phyloP scores from a whole-genome alignment of 1,140 invertebrate genomes.

The Cephus cinctus region DNA sequence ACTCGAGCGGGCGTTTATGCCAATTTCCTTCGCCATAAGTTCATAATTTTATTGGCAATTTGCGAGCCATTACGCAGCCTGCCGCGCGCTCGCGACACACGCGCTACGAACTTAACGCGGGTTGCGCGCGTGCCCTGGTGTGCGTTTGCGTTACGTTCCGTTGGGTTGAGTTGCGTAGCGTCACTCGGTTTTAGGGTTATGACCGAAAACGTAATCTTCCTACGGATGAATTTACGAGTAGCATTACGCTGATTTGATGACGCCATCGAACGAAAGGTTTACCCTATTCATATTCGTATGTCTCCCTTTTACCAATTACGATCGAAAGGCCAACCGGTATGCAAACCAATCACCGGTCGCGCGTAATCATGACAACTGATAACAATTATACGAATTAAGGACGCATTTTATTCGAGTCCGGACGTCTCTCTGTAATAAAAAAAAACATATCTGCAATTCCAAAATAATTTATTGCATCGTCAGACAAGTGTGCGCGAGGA shows the following conservation, averaged over 20 bases:
- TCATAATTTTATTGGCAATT: conserved; percentile 55
- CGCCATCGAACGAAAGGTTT: no score
- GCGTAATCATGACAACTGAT: no score
- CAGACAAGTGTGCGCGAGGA: no score
- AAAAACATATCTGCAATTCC: no score
- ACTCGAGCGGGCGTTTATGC: conserved; percentile 42
- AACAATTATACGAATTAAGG: no score
- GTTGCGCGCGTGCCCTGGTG: neutral
- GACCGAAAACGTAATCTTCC: conserved; percentile 34
- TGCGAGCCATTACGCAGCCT: conserved; percentile 36
- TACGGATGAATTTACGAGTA: conserved; percentile 32
- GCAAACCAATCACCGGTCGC: no score
- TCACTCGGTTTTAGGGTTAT: conserved; percentile 35
- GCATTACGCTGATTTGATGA: conserved; percentile 35
- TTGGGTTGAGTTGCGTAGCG: conserved; percentile 1
- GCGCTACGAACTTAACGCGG: neutral
- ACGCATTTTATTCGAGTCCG: no score
- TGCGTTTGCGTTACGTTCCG: conserved; percentile 5
- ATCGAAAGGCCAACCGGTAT: no score
- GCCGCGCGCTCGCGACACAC: conserved; percentile 17
- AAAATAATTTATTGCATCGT: no score
- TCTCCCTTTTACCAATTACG: no score
- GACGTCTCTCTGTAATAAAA: no score
- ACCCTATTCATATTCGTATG: no score
- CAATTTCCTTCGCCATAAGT: conserved; percentile 50